Evolutionary conservation across 2,888 invertebrate species (phyloP).

Genomic region (Iphiclides podalirius): DNA sequence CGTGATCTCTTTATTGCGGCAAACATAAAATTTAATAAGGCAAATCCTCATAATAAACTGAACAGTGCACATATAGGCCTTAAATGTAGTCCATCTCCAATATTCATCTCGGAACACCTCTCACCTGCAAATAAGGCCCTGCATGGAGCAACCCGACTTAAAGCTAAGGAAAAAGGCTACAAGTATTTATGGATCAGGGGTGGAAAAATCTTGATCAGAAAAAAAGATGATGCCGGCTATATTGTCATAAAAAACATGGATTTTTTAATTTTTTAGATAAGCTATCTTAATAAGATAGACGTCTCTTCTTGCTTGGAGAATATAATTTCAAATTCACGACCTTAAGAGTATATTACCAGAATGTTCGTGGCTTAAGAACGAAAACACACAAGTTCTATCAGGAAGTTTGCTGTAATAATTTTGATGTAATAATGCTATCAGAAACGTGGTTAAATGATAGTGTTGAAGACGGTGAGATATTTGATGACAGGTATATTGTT

Average conservation of each 20-base stretch:
- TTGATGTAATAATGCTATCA: no score
- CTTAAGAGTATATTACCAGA: no score
- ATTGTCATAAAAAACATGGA: background rate
- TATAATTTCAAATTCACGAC: no score
- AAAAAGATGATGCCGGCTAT: background rate
- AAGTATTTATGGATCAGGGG: background rate
- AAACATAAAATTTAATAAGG: background rate
- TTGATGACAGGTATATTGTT: background rate
- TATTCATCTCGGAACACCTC: no score
- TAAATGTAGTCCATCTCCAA: no score
- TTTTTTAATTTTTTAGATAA: background rate
- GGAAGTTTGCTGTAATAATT: no score
- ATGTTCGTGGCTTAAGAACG: no score
- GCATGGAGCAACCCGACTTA: background rate
- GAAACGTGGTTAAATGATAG: background rate
- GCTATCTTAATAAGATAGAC: background rate
- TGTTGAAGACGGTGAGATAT: background rate
- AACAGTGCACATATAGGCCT: background rate
- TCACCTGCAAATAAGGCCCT: no score
- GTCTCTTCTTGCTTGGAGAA: no score
- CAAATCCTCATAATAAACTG: conserved; percentile 1
- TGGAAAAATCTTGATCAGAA: background rate
- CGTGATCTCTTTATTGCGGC: no score
- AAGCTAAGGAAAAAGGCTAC: background rate
- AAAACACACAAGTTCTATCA: no score